Base-by-base conservation (phyloP, 2,888 invertebrate species). In the Parochlus steinenii region DNA sequence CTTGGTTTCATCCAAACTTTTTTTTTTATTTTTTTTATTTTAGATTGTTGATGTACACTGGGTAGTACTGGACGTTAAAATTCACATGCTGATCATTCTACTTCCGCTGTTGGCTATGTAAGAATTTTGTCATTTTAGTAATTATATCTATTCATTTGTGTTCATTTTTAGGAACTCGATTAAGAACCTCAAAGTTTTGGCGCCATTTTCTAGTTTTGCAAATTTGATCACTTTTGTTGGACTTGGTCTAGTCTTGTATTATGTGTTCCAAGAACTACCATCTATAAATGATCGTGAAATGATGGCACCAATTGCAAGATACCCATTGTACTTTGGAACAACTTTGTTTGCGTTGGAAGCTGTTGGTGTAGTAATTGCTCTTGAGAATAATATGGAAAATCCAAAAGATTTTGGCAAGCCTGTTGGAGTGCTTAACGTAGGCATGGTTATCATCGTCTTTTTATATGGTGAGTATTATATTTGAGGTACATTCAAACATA, bases 351-450 rank as follows among this genome's bases (percentile, higher is more conserved):
- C 92, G 0, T 67, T 92, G 45, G 92, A 79, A 45, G 78, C 79
- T 2, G 77, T 79, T 20, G 79, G 79, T 15, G 77, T 79, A 58
- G 79, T 90, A 25, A 72, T 92, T 31, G 85, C 90, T 3, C 53
- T 92, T 42, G 87, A 90, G 56, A 89, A 86, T 56, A 82, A 82
- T 50, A 89, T 92, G 87, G 72, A 74, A 50, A 75, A 74, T 0
- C 87, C 86, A 0, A 69, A 74, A 48, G 68, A 72, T 31, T 87
- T 90, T 55, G 72, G 74, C 3, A 74, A 77, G 3, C 68, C 67
- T 37, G 73, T 61, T 41, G 89, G 90, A 3, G 83, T 86, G 3
- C 62, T 90, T 4, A 87, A 86, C 51, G 61, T 75, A 8, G 83
- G 81, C 27, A 87, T 90, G 82, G 50, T 63, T 3, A 61, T 81